Base-by-base conservation (phyloP, 2,888 invertebrate species). In the Andrena fulva region DNA sequence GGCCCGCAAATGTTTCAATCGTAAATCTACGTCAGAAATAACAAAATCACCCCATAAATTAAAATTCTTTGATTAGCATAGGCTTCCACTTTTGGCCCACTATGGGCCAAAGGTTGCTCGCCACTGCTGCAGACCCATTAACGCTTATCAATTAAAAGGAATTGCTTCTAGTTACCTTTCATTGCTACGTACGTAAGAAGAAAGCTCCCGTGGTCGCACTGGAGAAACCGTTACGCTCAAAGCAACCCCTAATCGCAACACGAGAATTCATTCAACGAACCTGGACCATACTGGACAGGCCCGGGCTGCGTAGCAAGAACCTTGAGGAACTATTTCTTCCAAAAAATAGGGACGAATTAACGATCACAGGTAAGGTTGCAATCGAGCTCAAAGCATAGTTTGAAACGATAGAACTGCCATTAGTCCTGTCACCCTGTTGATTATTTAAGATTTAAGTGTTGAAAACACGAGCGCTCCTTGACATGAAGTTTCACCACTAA, bases 281-380 rank as follows among this genome's bases (percentile, higher is more conserved):
- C 76, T n/a, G 33, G 24, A 35, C 35, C 31, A 24, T 33, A 33
- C 16, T 62, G 27, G 27, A 29, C 63, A 75, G 62, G 20, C 76
- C 67, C 68, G 8, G 8, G 24, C 31, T 8, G 31, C 31, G 27
- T 33, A 50, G 60, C 52, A 42, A 67, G 35, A 63, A 48, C 8
- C n/a, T 64, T 31, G 31, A 81, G 78, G 64, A 78, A 66, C 42
- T 35, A 27, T 54, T 42, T 12, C 42, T 69, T 60, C 31, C 42
- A 48, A 52, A 42, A 63, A 72, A 82, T 71, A 62, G 24, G 71
- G 62, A 80, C 75, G 80, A 80, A 59, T 64, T 33, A 64, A 63
- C 67, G 52, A 80, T 80, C 80, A 71, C 80, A 80, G 68, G 62
- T 59, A 42, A 59, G 59, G 31, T 73, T 52, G 35, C 29, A 50